Base-by-base conservation (phyloP, 53 echinoderm and acorn worm genomes). In the Astropecten irregularis region DNA sequence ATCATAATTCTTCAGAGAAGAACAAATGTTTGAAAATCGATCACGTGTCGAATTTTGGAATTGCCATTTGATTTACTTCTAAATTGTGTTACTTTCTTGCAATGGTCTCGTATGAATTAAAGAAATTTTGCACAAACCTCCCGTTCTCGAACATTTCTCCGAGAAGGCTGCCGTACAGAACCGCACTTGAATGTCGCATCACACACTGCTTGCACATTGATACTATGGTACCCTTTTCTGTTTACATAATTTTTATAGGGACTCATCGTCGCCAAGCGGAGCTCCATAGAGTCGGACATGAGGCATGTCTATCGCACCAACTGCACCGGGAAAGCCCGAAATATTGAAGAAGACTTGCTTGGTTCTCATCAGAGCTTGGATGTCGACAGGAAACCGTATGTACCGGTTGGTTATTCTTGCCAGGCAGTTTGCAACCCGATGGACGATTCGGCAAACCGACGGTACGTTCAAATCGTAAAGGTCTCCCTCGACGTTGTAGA, bases 141-240 rank as follows among this genome's bases (percentile, higher is more conserved):
- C 47, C 68, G 27, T 42, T 28, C 16, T 68, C 68, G 19, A 68
- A 68, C 42, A 44, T 42, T 26, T 68, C 68, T 46, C 68, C 44
- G 15, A 46, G 42, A 26, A 9, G 68, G 28, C 68, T 68, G 2
- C 68, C 68, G 46, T 68, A 46, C 42, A 68, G 10, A 74, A 85
- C 46, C 44, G 74, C 38, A 76, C 66, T 76, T 10, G 29, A 64
- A 85, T 22, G 71, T 37, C 7, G 87, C 87, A 79, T 87, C 34
- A 49, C 79, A 79, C 19, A 69, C 68, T 0, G 65, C 48, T 38
- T 81, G 70, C n/a, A 79, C 61, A 25, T 87, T 81, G 0, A 81
- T 87, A 26, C 49, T 81, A 25, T 81, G 60, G 36, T 68, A 87
- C 1, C 87, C 81, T 48, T 87, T 87, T 33, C 87, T 47, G 60